Evolutionary conservation across 2,888 invertebrate species (phyloP), one percentile per base, ranked within the genome.

Genomic region (Ophioninae sp.): DNA sequence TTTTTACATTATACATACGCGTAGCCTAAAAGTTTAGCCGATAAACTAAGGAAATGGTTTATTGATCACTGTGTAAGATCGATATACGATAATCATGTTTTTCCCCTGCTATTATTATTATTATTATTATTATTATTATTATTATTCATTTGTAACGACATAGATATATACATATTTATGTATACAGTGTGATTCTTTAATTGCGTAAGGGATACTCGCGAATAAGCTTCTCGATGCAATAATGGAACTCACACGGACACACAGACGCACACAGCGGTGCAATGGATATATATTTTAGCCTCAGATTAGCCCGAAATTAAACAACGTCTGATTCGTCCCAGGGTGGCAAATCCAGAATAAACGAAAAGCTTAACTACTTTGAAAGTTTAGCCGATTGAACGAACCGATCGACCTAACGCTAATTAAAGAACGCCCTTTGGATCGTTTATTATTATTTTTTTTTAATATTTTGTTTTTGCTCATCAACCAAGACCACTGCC

Each of bases 1-100:
- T 92, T 92, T 92, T 91, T 91, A 92, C 89, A 90, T 90, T 89
- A 89, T 90, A 88, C 87, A 61, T 37, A 64, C 62, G 74, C 87
- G 87, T 89, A 87, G 81, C 82, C 83, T 84, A 50, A 57, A 90
- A 90, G 89, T 87, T 90, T 57, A 90, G 88, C 82, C 85, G 85
- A 84, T 86, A 87, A 77, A 78, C 73, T 81, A 81, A 83, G 73
- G 84, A 79, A 85, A 87, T 85, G 64, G 83, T 79, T 68, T 84
- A 70, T 78, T 84, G 75, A 67, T 86, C 84, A 89, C 87, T 83
- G 86, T 86, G 82, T 90, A 90, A 89, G 88, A 81, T 87, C 70
- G 76, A 85, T 87, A 87, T 87, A 88, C 81, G 87, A 84, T 89
- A 89, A 91, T 89, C 87, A 89, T 87, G 88, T 89, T 88, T 81